These are phyloP conservation scores for Hydra vulgaris DNA, from an alignment of 30 jellyfish, hydroid and myxozoan species.

Conservation along the genomic window DNA sequence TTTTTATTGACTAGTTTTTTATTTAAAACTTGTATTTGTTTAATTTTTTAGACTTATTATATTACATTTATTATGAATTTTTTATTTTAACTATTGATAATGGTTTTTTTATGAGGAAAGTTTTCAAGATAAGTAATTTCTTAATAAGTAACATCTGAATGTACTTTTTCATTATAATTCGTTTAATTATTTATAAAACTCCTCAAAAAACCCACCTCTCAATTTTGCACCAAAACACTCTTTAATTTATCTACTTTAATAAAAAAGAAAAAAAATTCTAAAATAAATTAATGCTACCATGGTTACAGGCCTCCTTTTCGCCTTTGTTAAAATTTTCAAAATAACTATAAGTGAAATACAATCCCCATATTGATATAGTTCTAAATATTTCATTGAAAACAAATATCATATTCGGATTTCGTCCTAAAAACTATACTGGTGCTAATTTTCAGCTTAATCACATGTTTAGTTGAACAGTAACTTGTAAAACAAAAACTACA, in stretches of 20 bases:
- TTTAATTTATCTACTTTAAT: no score
- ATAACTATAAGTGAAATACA: not conserved
- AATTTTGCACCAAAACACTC: not conserved
- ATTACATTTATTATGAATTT: no score
- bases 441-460: not conserved
- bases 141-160: not conserved
- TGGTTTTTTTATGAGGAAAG: no score
- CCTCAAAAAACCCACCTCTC: not conserved
- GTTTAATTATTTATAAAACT: not conserved
- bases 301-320: not conserved
- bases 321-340: not conserved
- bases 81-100: not conserved
- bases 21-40: no score
- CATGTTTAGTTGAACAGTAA: not conserved
- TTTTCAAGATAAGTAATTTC: not conserved
- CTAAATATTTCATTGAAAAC: not conserved
- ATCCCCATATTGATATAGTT: not conserved
- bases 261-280: not conserved
- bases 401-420: not conserved
- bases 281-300: not conserved
- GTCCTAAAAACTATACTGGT: not conserved
- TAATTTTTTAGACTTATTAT: no score
- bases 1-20: no score
- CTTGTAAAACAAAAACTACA: not conserved
- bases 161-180: no score